Base-by-base conservation (phyloP, 1,140 invertebrate species). In the Holcopasites calliopsidis region DNA sequence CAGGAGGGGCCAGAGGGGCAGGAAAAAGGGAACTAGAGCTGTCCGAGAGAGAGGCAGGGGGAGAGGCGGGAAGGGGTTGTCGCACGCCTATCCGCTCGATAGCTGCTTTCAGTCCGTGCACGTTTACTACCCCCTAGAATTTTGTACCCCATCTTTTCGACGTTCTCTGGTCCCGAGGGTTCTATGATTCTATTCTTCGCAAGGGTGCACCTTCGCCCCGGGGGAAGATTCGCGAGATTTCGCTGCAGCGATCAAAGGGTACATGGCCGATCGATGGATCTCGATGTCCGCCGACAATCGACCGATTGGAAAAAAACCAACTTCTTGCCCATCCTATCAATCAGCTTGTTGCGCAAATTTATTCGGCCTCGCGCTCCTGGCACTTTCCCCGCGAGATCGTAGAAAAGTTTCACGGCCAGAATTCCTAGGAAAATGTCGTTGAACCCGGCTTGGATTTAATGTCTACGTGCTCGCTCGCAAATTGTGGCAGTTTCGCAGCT, bases 51-150 rank as follows among this genome's bases (percentile, higher is more conserved):
- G 82, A 16, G 13, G 44, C 16, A 68, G 68, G 84, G 83, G 82
- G 77, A 78, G 76, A 71, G 70, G 69, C 77, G 81, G 69, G 83
- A 79, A 83, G 83, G 80, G 88, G 80, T 85, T 88, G 88, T 89
- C 88, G 86, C 85, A 86, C 87, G 88, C 88, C 88, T 90, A 90
- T 87, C 86, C 89, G 89, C 90, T 91, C 90, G 87, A 91, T 91
- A 91, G 88, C 89, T 84, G 88, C 89, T 91, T 90, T 89, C 88
- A 88, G 85, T 88, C 89, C 86, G 82, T 88, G 86, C 88, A 87
- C 87, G 86, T 88, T 89, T 85, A 62, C 87, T 82, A 66, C 77
- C 83, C 84, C 83, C 80, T 85, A 78, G 76, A 80, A 86, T 87
- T 88, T 88, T 78, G 84, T 86, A 78, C 79, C 72, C 76, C 57